Conservation (phyloP, 2,888 invertebrate species). For the Linnaemya tessellans region DNA sequence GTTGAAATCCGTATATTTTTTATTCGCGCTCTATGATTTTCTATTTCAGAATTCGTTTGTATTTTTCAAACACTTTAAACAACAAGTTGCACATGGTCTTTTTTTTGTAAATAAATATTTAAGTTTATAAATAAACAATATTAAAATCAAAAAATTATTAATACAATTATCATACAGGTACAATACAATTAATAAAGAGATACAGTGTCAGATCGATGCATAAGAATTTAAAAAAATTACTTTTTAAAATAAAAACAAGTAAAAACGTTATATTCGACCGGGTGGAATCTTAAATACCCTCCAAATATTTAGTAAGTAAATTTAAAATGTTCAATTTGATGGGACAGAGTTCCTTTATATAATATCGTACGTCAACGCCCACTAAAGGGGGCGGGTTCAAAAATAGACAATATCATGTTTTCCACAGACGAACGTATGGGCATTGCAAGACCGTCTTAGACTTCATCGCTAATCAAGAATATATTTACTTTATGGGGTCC, state of each 20-base stretch:
- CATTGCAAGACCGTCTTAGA: too few species aligned
- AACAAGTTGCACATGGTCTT: slow-evolving; percentile 17
- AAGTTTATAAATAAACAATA: slow-evolving; percentile 8
- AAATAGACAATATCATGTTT: too few species aligned
- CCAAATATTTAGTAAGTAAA: too few species aligned
- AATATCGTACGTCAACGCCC: too few species aligned
- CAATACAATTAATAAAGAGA: background rate
- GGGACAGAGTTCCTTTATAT: too few species aligned
- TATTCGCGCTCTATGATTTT: slow-evolving; percentile 64
- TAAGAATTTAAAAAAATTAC: background rate
- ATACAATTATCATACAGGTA: slow-evolving; percentile 2
- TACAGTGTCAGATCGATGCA: background rate
- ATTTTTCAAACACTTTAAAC: background rate
- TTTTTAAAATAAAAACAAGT: background rate
- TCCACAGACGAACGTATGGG: too few species aligned
- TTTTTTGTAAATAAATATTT: slow-evolving; percentile 4
- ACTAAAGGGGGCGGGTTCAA: too few species aligned
- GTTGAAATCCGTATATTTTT: slow-evolving; percentile 49
- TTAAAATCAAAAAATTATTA: slow-evolving; percentile 19
- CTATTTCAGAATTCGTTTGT: slow-evolving; percentile 56
- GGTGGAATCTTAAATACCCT: too few species aligned
- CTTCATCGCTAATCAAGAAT: too few species aligned
- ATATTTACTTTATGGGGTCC: too few species aligned
- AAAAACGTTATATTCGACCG: too few species aligned
- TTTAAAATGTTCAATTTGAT: too few species aligned